Evolutionary conservation across 2,888 invertebrate genomes (phyloP).

Genomic region (Teinopalpus imperialis): DNA sequence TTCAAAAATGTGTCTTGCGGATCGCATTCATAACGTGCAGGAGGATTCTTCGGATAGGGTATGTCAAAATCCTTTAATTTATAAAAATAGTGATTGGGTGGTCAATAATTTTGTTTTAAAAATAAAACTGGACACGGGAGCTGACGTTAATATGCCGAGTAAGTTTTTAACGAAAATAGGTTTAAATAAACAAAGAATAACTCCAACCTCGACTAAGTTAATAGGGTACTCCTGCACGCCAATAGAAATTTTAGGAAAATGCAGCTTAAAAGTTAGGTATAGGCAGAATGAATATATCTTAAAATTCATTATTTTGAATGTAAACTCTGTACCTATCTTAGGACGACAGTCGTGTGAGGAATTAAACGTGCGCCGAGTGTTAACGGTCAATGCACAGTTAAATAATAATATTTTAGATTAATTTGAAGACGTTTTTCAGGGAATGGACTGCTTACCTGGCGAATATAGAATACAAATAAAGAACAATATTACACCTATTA

Average conservation of each 20-base stretch:
- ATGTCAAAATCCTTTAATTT: neutral
- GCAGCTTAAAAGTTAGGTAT: neutral
- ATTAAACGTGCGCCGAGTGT: neutral
- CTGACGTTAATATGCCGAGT: neutral
- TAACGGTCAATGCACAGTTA: neutral
- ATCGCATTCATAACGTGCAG: neutral
- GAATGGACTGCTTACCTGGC: too few species aligned
- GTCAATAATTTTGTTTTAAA: neutral
- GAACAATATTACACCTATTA: too few species aligned
- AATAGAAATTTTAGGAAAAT: neutral
- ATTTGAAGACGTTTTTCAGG: neutral
- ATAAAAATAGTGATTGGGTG: constrained; percentile 1
- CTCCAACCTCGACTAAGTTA: neutral
- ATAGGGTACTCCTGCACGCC: neutral
- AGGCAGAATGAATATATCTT: too few species aligned
- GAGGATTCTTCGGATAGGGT: neutral
- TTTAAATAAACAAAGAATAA: neutral
- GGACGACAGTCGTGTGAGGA: neutral
- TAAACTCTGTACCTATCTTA: neutral
- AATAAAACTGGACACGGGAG: constrained; percentile 2
- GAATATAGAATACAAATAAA: too few species aligned
- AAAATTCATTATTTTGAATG: too few species aligned
- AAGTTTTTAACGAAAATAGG: too few species aligned
- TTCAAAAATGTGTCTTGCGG: constrained; percentile 1
- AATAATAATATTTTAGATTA: neutral